A percentile compares a stretch with the other conserved stretches of the same genome.
phyloP scores from a whole-genome alignment of 2,113 vertebrate genomes.

The Trinectes maculatus region DNA sequence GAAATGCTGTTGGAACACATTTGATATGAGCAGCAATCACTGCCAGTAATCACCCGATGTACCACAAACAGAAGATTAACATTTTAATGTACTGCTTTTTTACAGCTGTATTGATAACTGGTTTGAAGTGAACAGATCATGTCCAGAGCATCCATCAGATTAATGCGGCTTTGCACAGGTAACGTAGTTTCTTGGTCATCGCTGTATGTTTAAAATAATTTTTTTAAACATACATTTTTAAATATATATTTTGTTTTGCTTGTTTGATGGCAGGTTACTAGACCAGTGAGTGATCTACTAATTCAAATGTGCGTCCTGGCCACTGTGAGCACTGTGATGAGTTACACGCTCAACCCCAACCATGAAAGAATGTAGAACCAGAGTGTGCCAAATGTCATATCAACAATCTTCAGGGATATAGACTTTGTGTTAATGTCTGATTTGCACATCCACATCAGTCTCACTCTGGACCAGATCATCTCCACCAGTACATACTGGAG shows the following conservation, averaged over 20 bases:
- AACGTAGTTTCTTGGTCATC: neutral
- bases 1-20: no score
- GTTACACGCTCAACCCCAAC: neutral
- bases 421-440: constrained; percentile 55
- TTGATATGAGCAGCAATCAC: no score
- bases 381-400: constrained; percentile 77
- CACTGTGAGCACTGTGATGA: constrained; percentile 70
- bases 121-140: constrained; percentile 98
- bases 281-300: constrained; percentile 26
- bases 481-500: constrained; percentile 10
- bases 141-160: constrained; percentile 96
- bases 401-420: constrained; percentile 80
- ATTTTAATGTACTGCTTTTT: neutral
- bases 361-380: constrained; percentile 55
- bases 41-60: no score
- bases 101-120: constrained; percentile 95
- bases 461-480: constrained; percentile 18
- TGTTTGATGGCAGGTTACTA: constrained; percentile 49
- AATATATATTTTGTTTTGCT: neutral
- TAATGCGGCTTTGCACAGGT: constrained; percentile 83
- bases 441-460: constrained; percentile 44
- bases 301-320: constrained; percentile 42
- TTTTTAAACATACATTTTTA: no score
- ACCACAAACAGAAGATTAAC: neutral
- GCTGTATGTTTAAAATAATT: neutral